Base-by-base conservation (phyloP, 2,888 invertebrate genomes). In the Brachypalpus laphriformis region DNA sequence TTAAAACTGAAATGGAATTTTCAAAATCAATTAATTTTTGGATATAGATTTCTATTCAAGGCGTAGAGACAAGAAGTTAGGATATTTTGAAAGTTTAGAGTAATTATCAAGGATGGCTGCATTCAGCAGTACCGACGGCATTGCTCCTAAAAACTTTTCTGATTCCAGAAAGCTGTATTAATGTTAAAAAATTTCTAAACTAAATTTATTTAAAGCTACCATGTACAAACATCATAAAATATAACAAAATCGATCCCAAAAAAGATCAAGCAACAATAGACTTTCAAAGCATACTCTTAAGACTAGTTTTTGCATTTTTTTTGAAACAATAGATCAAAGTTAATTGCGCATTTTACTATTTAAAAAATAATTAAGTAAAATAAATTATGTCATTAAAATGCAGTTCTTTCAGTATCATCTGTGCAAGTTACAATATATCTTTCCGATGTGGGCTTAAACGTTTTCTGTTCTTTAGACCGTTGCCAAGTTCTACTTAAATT, bases 171-270 rank as follows among this genome's bases (percentile, higher is more conserved):
- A 40, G 14, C 5, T 14, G 14, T 40, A 14, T 16, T 14, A 8
- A 4, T 16, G 18, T 18, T 20, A 9, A 47, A 18, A 20, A 8
- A 22, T 25, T 25, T 2, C 25, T 47, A 22, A 5, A 20, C 7
- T 16, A 59, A 72, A 9, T 49, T 37, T 72, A 72, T 72, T 51
- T 42, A 72, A n/a, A 72, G 7, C 47, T 59, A 59, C 49, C 1
- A 22, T 59, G 34, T 59, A 47, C 45, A 54, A 70, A 4, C n/a
- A 8, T 51, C 28, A 8, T 16, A 16, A 34, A 40, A 8, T 11
- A 31, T 31, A 25, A 63, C 20, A 54, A 74, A 37, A 54, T 14
- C 40, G 61, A 74, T 74, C 74, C 16, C 45, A 74, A 74, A 74
- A 74, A 34, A 34, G 63, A 54, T 63, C 63, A 22, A 37, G 8